Evolutionary conservation across 2,797 vertebrate genomes (phyloP), one percentile per base, ranked within the genome.

Genomic region (Limosa lapponica): DNA sequence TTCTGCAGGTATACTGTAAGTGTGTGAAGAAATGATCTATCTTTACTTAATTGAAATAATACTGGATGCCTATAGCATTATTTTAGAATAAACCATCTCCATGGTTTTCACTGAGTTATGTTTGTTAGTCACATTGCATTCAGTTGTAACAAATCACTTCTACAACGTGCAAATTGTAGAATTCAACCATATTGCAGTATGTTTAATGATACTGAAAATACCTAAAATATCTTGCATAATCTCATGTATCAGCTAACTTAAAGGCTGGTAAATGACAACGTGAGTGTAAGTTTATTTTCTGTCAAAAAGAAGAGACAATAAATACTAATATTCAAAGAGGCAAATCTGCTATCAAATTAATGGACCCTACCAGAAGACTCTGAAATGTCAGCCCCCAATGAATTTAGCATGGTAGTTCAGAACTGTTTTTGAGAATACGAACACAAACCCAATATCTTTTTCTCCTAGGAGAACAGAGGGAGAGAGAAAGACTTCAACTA

Each of bases 371-470:
- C 3, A 7, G n/a, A 87, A 59, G n/a, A 24, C 43, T 58, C 39
- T 62, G 41, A 85, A 85, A 70, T 54, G 41, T 43, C 58, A 59
- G 5, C 10, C 19, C 22, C 22, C 13, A 25, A 16, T 44, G 41
- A 86, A 80, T 66, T 62, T 62, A 77, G 5, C 8, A 4, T 11
- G 37, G 27, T 54, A 59, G n/a, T 81, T 93, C 65, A 81, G 30
- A 28, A 64, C 14, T 73, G 2, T 20, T 92, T 94, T 92, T 78
- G 61, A 74, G 23, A 74, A 20, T n/a, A 34, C 44, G 36, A 90
- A 52, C 28, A 25, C 23, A 79, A 74, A 74, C 0, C 1, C 0
- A 71, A 1, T 64, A 37, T 55, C 19, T 59, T 7, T 3, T 75
- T 82, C 41, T 89, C 14, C 25, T 61, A 52, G 14, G 8, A 71